Percentiles rank a stretch among this genome's conserved stretches.
phyloP scores from a whole-genome alignment of 1,140 invertebrate genomes.

The Cyphomyrmex costatus region DNA sequence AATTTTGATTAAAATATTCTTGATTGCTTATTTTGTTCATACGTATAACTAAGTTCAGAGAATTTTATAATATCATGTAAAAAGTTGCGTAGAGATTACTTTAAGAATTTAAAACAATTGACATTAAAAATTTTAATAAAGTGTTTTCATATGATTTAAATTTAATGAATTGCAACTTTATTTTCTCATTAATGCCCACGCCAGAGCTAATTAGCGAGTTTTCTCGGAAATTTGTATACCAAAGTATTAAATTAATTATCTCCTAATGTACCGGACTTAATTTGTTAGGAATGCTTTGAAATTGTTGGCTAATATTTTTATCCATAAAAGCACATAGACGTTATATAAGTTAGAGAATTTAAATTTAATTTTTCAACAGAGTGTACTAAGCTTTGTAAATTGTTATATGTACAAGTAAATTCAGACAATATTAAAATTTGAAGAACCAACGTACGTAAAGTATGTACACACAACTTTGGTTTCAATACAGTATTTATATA shows the following conservation, averaged over 20 bases:
- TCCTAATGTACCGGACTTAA: neutral
- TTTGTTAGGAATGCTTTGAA: conserved; percentile 33
- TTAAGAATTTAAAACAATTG: conserved; percentile 20
- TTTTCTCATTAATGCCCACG: neutral
- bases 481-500: neutral
- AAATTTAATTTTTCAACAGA: neutral
- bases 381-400: neutral
- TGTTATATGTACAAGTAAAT: neutral
- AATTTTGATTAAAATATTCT: conserved; percentile 12
- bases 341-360: neutral
- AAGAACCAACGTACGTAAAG: neutral
- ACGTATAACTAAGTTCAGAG: neutral
- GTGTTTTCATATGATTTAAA: neutral
- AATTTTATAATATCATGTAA: neutral
- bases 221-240: conserved; percentile 17
- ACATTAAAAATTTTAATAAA: neutral
- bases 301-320: conserved; percentile 6
- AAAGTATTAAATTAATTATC: conserved; percentile 27
- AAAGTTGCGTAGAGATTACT: neutral
- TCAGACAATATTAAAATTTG: neutral
- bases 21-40: neutral
- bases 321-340: neutral
- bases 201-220: neutral
- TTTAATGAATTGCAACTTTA: conserved; percentile 36
- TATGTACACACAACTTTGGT: neutral